A percentile compares a stretch with the other conserved stretches of the same genome.
Conservation (phyloP, 2,888 invertebrate species). For the Apamea anceps region DNA sequence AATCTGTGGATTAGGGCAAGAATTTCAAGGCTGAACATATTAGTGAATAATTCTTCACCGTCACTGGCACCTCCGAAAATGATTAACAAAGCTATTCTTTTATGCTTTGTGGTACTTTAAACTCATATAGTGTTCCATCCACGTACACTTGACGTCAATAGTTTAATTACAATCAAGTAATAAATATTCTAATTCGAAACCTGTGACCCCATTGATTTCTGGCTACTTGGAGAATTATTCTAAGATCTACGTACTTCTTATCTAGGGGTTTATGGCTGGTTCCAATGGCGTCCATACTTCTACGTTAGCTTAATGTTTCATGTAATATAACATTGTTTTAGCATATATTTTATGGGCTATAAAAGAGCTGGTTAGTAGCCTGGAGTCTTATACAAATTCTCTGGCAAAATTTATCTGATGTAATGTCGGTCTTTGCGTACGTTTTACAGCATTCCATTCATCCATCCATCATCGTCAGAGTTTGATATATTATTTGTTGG, state of each 20-base stretch:
- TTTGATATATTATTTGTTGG: constrained; percentile 27
- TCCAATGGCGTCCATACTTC: constrained; percentile 43
- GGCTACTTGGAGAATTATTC: constrained; percentile 34
- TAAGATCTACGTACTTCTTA: constrained; percentile 27
- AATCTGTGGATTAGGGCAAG: constrained; percentile 37
- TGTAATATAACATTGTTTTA: constrained; percentile 48
- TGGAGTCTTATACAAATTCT: constrained; percentile 24
- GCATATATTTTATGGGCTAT: constrained; percentile 40
- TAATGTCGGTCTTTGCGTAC: constrained; percentile 26
- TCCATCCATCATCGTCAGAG: constrained; percentile 37
- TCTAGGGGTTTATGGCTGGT: constrained; percentile 37
- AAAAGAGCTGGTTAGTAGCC: constrained; percentile 34
- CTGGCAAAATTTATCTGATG: constrained; percentile 31
- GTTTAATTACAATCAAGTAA: constrained; percentile 56
- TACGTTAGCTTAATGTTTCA: constrained; percentile 22
- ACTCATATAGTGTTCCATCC: constrained; percentile 50
- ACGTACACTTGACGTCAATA: constrained; percentile 58
- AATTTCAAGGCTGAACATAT: constrained; percentile 27
- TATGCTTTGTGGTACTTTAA: constrained; percentile 38
- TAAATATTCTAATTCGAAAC: constrained; percentile 57
- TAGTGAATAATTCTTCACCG: constrained; percentile 34
- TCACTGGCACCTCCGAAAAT: constrained; percentile 25
- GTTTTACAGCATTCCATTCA: constrained; percentile 43
- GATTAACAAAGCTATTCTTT: constrained; percentile 48
- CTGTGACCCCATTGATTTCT: constrained; percentile 46